Evolutionary conservation across 2,113 vertebrate species (phyloP), one percentile per base, ranked within the genome.

Genomic region (Pollachius pollachius): DNA sequence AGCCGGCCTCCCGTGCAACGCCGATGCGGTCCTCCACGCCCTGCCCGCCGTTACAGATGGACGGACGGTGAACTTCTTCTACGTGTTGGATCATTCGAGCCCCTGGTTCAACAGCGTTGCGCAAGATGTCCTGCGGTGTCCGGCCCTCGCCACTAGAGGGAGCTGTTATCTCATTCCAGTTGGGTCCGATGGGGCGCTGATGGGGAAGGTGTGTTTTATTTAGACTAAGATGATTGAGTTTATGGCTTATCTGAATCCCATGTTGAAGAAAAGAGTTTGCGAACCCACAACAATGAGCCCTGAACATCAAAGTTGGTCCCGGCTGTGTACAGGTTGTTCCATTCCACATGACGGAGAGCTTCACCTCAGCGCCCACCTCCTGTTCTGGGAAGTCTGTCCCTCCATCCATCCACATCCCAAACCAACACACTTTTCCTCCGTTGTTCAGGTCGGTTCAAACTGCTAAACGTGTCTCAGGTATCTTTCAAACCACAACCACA

Each of bases 21-120:
- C 82, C 0, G 78, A 86, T 52, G 77, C 72, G 1, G 21, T 84
- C 63, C 69, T 88, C 19, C 72, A 65, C 19, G 78, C 67, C 7
- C 59, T 91, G 62, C 81, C 83, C 3, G 21, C 62, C 21, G 41
- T 88, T 60, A 75, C 82, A 8, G 69, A 52, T 0, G 59, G 75
- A 8, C 78, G 78, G 34, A 82, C 85, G 15, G 62, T 92, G 16
- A 83, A 87, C 13, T 15, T 81, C 11, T 88, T 91, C 80, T 84
- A 82, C 62, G 65, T 92, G 77, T 72, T 73, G 59, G 76, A 79
- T 30, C 67, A 69, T 0, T 72, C 66, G 5, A 61, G 12, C 34
- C 48, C 34, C 15, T 64, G 62, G 21, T 64, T 81, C 23, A 83
- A 89, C 17, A 15, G 19, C 3, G 57, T 68, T 57, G 61, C 65